Conservation (phyloP, 2,797 vertebrate species). For the Atherinosoma microstoma region DNA sequence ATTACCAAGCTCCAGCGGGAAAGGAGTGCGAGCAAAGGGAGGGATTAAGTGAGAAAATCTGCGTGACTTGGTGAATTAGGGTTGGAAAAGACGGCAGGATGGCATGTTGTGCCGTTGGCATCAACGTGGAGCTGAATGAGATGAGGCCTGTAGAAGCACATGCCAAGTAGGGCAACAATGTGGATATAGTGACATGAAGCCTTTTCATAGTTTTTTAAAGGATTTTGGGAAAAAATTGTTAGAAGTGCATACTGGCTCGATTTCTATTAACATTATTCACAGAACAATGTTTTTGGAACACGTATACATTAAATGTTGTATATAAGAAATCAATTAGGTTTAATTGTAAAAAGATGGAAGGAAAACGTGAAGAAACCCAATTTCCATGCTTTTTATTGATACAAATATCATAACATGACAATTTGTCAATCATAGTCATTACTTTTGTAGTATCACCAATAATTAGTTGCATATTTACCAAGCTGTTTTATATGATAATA, state of each 20-base stretch:
- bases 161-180: constrained; percentile 50
- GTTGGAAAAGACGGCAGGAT: constrained; percentile 63
- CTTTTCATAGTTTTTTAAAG: constrained; percentile 17
- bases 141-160: constrained; percentile 38
- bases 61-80: constrained; percentile 67
- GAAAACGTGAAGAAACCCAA: background rate
- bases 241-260: background rate
- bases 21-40: constrained; percentile 56
- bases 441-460: constrained; percentile 43
- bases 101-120: constrained; percentile 61
- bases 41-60: constrained; percentile 70
- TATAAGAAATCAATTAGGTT: background rate
- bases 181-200: constrained; percentile 39
- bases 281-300: background rate
- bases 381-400: constrained; percentile 30
- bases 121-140: constrained; percentile 37
- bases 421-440: constrained; percentile 34
- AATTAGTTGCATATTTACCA: constrained; percentile 85
- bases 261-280: background rate
- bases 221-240: background rate
- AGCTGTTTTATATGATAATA: constrained; percentile 87
- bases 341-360: background rate
- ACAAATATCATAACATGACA: constrained; percentile 47
- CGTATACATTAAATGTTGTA: background rate
- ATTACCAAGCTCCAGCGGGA: constrained; percentile 67